Conservation (phyloP, 2,888 invertebrate genomes). For the Pollenia amentaria region DNA sequence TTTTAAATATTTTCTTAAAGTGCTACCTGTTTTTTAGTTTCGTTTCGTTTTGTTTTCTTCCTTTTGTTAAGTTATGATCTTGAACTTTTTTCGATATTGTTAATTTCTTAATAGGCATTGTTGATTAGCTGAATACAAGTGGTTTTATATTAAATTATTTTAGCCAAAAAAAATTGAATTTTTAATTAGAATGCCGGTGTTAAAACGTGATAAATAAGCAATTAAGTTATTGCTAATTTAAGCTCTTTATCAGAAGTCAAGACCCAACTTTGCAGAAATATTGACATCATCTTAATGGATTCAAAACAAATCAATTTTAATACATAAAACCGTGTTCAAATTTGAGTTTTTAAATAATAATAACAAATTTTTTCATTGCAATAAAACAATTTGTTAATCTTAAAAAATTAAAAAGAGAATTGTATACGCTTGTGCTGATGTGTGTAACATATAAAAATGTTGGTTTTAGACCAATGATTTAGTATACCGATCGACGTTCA, state of each 20-base stretch:
- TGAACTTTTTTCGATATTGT: constrained; percentile 31
- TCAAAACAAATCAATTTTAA: too few relatives aligned
- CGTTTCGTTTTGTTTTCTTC: constrained; percentile 1
- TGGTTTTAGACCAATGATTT: too few relatives aligned
- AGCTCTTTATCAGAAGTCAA: neutral
- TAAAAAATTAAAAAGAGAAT: too few relatives aligned
- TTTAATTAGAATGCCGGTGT: constrained; percentile 27
- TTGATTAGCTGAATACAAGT: neutral
- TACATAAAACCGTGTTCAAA: too few relatives aligned
- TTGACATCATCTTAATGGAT: neutral
- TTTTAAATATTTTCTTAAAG: constrained; percentile 9
- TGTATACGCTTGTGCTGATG: too few relatives aligned
- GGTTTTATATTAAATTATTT: constrained; percentile 40
- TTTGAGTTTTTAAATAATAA: too few relatives aligned
- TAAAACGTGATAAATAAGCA: constrained; percentile 9
- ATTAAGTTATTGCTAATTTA: neutral
- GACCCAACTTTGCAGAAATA: neutral
- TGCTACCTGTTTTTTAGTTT: constrained; percentile 26
- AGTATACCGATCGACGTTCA: too few relatives aligned
- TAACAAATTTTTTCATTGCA: too few relatives aligned
- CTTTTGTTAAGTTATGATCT: constrained; percentile 27
- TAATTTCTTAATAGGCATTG: neutral
- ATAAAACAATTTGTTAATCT: too few relatives aligned
- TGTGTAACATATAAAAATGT: too few relatives aligned
- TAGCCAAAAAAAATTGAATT: constrained; percentile 23